These are phyloP conservation scores for Tenualosa ilisha DNA, from an alignment of 2,797 vertebrate species.

Conservation along the genomic window DNA sequence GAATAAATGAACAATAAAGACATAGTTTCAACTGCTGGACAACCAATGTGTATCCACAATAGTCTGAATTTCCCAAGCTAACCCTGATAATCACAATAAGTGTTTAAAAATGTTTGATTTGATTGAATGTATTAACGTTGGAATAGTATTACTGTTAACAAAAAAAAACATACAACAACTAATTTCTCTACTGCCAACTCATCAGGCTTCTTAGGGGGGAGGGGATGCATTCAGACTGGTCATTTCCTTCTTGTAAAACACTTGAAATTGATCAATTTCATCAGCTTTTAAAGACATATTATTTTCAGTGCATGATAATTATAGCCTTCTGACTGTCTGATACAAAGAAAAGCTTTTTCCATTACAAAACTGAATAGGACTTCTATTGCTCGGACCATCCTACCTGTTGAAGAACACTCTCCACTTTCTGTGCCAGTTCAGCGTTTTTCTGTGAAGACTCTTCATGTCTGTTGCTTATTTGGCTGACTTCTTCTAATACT, in stretches of 20 bases:
- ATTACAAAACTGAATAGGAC: not conserved
- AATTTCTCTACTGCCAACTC: slow-evolving; percentile 36
- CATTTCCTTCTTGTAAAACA: slow-evolving; percentile 17
- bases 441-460: slow-evolving; percentile 56
- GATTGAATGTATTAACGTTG: not conserved
- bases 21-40: not conserved
- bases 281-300: not conserved
- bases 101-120: not conserved
- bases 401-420: slow-evolving; percentile 73
- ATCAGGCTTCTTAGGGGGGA: slow-evolving; percentile 29
- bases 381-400: slow-evolving; percentile 27
- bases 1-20: slow-evolving; percentile 23
- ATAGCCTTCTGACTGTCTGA: not conserved
- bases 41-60: not conserved
- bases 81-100: not conserved
- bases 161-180: not conserved
- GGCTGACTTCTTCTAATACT: slow-evolving; percentile 66
- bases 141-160: not conserved
- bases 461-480: slow-evolving; percentile 53
- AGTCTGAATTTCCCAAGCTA: not conserved
- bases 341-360: not conserved
- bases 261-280: not conserved
- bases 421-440: slow-evolving; percentile 61
- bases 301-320: not conserved
- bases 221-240: slow-evolving; percentile 5